Conservation (phyloP, 2,797 vertebrate species). For the Carduelis carduelis region DNA sequence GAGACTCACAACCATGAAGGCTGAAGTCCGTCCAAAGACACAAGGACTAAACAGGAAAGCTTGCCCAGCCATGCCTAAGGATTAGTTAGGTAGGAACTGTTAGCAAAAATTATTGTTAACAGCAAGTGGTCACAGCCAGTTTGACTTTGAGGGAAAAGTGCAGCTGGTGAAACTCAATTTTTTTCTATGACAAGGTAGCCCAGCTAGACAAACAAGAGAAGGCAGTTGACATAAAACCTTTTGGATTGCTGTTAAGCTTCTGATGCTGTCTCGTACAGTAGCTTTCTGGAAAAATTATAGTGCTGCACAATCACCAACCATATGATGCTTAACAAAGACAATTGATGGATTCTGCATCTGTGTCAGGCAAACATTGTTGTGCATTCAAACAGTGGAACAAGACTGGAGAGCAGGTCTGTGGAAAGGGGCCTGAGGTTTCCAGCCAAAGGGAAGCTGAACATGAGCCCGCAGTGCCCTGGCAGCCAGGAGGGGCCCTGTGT, state of each 20-base stretch:
- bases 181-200: neutral
- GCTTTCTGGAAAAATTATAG: neutral
- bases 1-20: neutral
- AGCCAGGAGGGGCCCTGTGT: fast-evolving
- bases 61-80: neutral
- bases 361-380: neutral
- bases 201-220: neutral
- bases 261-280: neutral
- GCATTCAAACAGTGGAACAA: neutral
- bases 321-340: neutral
- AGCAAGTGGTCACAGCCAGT: neutral
- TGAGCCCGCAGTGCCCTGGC: neutral
- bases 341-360: neutral
- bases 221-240: neutral
- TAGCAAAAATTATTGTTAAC: neutral
- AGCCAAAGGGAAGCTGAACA: fast-evolving
- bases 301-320: neutral
- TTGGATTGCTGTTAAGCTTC: neutral
- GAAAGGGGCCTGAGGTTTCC: neutral
- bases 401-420: neutral
- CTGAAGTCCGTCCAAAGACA: neutral
- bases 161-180: neutral
- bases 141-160: neutral
- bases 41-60: neutral
- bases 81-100: neutral